Conservation (phyloP, 2,888 invertebrate genomes). For the Cyaniris semiargus region DNA sequence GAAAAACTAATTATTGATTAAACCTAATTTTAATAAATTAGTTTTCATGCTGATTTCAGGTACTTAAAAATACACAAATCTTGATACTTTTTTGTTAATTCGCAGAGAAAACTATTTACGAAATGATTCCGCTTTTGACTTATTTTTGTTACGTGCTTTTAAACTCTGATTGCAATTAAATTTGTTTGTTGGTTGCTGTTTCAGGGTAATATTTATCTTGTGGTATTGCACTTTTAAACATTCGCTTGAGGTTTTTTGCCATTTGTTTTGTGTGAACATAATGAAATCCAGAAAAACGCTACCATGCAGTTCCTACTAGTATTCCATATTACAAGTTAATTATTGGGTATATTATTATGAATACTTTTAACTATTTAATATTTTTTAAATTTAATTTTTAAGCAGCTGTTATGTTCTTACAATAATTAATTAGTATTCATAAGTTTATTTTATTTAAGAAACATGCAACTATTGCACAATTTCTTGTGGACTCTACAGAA, state of each 20-base stretch:
- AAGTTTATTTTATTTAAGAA: too few species aligned
- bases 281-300: background rate
- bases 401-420: too few species aligned
- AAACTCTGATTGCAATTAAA: slow-evolving; percentile 30
- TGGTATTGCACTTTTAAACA: background rate
- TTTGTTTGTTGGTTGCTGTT: slow-evolving; percentile 14
- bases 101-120: background rate
- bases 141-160: slow-evolving; percentile 16
- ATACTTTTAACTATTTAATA: too few species aligned
- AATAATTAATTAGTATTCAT: too few species aligned
- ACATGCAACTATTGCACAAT: too few species aligned
- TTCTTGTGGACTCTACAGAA: too few species aligned
- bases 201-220: background rate
- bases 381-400: background rate
- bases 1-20: too few species aligned
- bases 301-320: too few species aligned
- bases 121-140: background rate
- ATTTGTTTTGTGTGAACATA: background rate
- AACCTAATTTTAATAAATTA: too few species aligned
- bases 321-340: background rate
- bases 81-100: background rate
- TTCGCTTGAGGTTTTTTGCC: slow-evolving; percentile 7
- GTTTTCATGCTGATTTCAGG: too few species aligned
- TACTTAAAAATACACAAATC: background rate
- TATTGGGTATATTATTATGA: too few species aligned